Conservation (phyloP, 2,797 vertebrate species). For the Hypotaenidia okinawae region DNA sequence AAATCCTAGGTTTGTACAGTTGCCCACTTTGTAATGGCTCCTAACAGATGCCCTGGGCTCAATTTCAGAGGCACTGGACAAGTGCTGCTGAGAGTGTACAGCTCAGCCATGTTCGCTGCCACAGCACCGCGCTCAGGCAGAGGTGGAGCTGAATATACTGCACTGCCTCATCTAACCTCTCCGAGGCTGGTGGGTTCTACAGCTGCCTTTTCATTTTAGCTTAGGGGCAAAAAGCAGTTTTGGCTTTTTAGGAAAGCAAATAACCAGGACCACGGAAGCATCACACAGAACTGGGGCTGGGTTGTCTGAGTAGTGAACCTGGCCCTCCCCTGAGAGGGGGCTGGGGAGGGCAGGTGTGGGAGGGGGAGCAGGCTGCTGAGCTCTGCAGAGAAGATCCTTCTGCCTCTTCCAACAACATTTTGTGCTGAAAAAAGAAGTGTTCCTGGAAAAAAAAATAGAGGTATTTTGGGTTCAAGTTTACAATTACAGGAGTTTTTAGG, state of each 20-base stretch:
- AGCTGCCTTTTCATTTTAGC: neutral
- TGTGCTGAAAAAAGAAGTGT: neutral
- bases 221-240: neutral
- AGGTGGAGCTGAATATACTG: conserved; percentile 1
- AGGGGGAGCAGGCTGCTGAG: neutral
- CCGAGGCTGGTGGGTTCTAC: neutral
- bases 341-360: neutral
- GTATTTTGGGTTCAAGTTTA: neutral
- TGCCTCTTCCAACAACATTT: neutral
- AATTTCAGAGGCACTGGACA: neutral
- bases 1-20: neutral
- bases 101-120: conserved; percentile 1
- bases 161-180: neutral
- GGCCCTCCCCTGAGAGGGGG: neutral
- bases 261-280: neutral
- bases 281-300: neutral
- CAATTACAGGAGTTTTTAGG: neutral
- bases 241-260: neutral
- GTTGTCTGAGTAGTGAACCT: neutral
- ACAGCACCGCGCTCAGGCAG: neutral
- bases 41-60: conserved; percentile 18
- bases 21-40: conserved; percentile 20
- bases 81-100: neutral
- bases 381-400: neutral
- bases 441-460: neutral